A percentile compares a stretch with the other conserved stretches of the same genome.
Evolutionary conservation across 2,113 vertebrate genomes (phyloP).

Genomic region (Cervus canadensis): DNA sequence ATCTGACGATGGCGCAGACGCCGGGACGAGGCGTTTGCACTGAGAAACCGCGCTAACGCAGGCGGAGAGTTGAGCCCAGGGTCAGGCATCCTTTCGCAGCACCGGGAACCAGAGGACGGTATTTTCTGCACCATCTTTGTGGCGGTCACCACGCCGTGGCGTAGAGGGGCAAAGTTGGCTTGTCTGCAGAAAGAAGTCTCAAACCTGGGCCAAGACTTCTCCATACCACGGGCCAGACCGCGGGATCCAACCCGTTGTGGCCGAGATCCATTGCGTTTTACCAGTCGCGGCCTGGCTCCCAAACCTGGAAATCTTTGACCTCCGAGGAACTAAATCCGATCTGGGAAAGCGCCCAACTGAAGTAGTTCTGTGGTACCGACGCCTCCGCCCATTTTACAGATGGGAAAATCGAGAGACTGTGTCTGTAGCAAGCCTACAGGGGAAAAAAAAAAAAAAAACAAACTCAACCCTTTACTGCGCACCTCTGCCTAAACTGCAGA

Average conservation of each 20-base stretch:
- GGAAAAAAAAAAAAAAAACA: not conserved
- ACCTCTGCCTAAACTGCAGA: not conserved
- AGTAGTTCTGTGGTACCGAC: not conserved
- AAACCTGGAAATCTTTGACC: not conserved
- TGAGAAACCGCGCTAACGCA: not conserved
- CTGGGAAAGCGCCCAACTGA: not conserved
- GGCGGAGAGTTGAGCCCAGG: too few species aligned
- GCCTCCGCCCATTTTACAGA: not conserved
- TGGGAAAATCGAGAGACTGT: not conserved
- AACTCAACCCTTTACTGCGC: not conserved
- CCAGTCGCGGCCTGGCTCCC: not conserved
- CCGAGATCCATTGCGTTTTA: not conserved
- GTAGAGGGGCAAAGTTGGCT: too few species aligned
- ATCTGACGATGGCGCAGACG: not conserved
- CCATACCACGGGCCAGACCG: not conserved
- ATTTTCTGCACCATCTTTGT: not conserved
- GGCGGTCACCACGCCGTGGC: rapidly evolving
- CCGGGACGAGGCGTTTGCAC: not conserved
- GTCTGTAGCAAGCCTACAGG: not conserved
- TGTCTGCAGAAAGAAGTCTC: not conserved
- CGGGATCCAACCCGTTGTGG: not conserved
- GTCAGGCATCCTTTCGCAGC: not conserved
- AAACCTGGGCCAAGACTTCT: not conserved
- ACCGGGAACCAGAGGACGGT: rapidly evolving
- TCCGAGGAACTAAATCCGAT: rapidly evolving